Evolutionary conservation across 2,113 vertebrate genomes (phyloP).

Genomic region (Hippopotamus amphibius): DNA sequence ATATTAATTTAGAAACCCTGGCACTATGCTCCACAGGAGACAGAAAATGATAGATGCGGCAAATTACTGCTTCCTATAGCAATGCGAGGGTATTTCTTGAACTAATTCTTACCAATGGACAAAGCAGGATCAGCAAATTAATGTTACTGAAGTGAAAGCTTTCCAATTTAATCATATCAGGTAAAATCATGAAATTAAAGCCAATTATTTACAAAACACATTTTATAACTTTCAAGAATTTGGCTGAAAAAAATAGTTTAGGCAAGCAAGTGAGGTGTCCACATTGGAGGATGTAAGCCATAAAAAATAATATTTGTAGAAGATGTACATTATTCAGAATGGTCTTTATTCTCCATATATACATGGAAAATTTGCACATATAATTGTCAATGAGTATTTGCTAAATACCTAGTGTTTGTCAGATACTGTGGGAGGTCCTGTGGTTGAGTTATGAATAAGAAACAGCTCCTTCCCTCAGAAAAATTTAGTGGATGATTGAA

Average conservation of each 20-base stretch:
- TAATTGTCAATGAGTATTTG: not conserved
- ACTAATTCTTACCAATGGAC: slow-evolving; percentile 63
- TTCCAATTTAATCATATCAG: slow-evolving; percentile 60
- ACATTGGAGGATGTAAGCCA: not conserved
- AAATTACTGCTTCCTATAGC: slow-evolving; percentile 72
- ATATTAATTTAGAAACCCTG: slow-evolving; percentile 75
- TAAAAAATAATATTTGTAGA: slow-evolving; percentile 21
- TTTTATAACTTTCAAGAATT: slow-evolving; percentile 51
- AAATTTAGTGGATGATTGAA: not conserved
- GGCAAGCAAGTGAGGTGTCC: not conserved
- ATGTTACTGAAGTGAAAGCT: slow-evolving; percentile 65
- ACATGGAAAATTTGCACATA: not conserved
- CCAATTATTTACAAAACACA: slow-evolving; percentile 64
- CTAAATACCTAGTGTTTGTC: not conserved
- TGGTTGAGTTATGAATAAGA: not conserved
- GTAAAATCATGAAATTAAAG: slow-evolving; percentile 61
- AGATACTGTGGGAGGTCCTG: not conserved
- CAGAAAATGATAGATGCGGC: slow-evolving; percentile 72
- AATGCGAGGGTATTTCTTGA: slow-evolving; percentile 39
- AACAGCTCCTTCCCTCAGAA: not conserved
- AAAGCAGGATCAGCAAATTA: slow-evolving; percentile 69
- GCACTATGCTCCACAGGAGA: slow-evolving; percentile 59
- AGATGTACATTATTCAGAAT: not conserved
- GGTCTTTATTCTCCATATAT: not conserved
- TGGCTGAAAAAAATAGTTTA: slow-evolving; percentile 50